Evolutionary conservation across 2,113 vertebrate species (phyloP), one percentile per base, ranked within the genome.

Genomic region (Syngnathus scovelli): DNA sequence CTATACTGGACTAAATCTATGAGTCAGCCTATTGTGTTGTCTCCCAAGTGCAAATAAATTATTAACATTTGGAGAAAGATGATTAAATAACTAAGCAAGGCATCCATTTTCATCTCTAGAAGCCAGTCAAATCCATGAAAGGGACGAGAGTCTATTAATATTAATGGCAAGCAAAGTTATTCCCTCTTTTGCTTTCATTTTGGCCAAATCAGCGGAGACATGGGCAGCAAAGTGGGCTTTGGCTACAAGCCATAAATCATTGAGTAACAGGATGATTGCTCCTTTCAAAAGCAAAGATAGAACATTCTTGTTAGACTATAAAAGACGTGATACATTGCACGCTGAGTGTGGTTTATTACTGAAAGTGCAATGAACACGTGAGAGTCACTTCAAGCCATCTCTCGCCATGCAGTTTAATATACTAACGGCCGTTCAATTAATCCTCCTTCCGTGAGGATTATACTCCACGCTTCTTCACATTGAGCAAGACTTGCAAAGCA

Each of bases 261-360:
- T 79, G 64, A 86, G 67, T 69, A 86, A 71, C 71, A 71, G 75
- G 70, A 75, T 39, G 78, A 72, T 70, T 33, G 6, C 38, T 63
- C 61, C 12, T 44, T 44, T 43, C 39, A 41, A 37, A 44, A 70
- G 41, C 21, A 9, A 13, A 66, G 12, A 60, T 33, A 66, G 52
- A 38, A 67, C 33, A 48, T 76, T 65, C 76, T 69, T 56, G 74
- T 70, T 61, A 70, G 72, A 79, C 78, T 69, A 56, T 81, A 71
- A 80, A 85, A 73, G 41, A 69, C 64, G 71, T 87, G 86, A 85
- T 81, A 78, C 69, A 64, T 58, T 61, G 78, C 60, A 56, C 61
- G 67, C 70, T 74, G 62, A 21, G 41, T 18, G 16, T 19, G 9
- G 11, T 13, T 71, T 37, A 23, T 27, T 13, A 67, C 38, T 71